A percentile compares a stretch with the other conserved stretches of the same genome.
Conservation (phyloP, 2,888 invertebrate species). For the Yponomeuta evonymella region DNA sequence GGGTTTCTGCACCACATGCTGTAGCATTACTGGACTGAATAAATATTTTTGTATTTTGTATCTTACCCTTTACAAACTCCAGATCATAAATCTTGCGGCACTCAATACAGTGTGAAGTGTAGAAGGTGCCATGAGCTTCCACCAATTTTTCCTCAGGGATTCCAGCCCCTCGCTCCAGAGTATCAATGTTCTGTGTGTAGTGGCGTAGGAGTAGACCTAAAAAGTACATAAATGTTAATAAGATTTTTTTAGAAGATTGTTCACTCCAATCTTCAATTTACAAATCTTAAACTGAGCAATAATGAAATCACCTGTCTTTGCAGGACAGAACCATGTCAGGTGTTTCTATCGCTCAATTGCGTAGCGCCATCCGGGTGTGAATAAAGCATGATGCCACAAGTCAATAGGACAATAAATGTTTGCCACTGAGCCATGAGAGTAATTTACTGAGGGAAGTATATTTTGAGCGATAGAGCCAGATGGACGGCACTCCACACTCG, state of each 20-base stretch:
- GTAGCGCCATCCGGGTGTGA: too few species aligned
- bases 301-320: too few species aligned
- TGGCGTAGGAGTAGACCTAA: constrained; percentile 80
- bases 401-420: too few species aligned
- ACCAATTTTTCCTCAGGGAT: constrained; percentile 89
- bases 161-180: constrained; percentile 90
- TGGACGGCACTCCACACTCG: too few species aligned
- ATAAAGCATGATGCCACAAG: too few species aligned
- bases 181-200: constrained; percentile 96
- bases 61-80: constrained; percentile 88
- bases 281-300: too few species aligned
- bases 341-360: too few species aligned
- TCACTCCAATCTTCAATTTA: background rate
- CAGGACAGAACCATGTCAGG: too few species aligned
- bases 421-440: too few species aligned
- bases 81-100: constrained; percentile 84
- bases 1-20: too few species aligned
- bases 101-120: constrained; percentile 88
- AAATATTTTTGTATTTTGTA: background rate
- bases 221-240: constrained; percentile 8
- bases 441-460: too few species aligned
- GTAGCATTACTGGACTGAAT: background rate
- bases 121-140: constrained; percentile 96
- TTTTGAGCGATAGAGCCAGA: too few species aligned
- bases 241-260: background rate